Percentiles rank a stretch among this genome's conserved stretches.
phyloP scores from a whole-genome alignment of 1,140 invertebrate species.

The Bombyx mandarina region DNA sequence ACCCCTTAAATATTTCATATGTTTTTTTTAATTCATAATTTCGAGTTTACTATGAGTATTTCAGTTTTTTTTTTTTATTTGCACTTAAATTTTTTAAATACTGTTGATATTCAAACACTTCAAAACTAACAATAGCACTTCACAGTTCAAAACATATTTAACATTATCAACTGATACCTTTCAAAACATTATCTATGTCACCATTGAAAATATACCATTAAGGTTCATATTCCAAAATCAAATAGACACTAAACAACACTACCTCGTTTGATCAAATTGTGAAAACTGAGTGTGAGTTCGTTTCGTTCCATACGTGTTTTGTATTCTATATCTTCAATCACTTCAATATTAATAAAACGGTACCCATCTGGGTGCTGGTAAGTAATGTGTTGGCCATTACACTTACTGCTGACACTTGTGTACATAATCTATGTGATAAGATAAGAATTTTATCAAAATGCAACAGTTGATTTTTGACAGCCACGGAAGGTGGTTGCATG shows the following conservation, averaged over 20 bases:
- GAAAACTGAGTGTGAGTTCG: conserved; percentile 60
- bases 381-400: conserved; percentile 51
- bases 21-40: no score
- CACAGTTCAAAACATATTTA: no score
- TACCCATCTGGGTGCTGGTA: conserved; percentile 36
- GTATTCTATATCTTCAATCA: conserved; percentile 15
- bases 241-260: conserved; percentile 4
- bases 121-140: no score
- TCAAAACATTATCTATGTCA: no score
- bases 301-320: conserved; percentile 54
- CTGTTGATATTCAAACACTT: no score
- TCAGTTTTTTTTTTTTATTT: no score
- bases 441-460: conserved; percentile 31
- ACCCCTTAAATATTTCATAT: no score
- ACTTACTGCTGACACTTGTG: conserved; percentile 51
- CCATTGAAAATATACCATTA: no score
- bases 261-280: conserved; percentile 67
- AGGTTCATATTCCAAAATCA: no score
- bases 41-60: no score
- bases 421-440: conserved; percentile 65
- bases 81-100: no score
- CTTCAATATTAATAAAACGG: conserved; percentile 23
- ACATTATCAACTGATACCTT: no score
- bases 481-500: conserved; percentile 19
- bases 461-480: conserved; percentile 18